Conservation (phyloP, 2,113 vertebrate species). For the Leucosticte australis region DNA sequence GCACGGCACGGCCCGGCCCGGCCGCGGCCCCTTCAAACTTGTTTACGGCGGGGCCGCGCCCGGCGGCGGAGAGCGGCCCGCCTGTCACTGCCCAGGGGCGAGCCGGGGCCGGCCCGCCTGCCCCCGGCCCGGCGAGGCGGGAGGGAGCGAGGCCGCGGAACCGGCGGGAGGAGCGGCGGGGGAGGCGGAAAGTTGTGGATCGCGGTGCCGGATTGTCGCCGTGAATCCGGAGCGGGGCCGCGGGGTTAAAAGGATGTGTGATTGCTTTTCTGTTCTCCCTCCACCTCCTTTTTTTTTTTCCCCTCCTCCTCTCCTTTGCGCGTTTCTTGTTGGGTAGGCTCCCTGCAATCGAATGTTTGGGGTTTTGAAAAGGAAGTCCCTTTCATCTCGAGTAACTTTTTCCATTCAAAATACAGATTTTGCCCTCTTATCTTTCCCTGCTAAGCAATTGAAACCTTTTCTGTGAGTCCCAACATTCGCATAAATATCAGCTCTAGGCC, state of each 20-base stretch:
- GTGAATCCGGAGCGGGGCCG: not conserved
- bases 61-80: not conserved
- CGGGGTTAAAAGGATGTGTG: constrained; percentile 13
- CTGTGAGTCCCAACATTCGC: not conserved
- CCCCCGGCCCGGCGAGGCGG: no score
- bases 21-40: not conserved
- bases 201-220: not conserved
- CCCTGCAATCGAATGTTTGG: not conserved
- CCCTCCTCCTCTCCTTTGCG: not conserved
- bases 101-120: not conserved
- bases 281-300: not conserved
- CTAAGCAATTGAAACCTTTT: not conserved
- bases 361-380: not conserved
- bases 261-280: not conserved
- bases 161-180: not conserved
- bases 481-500: not conserved
- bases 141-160: not conserved
- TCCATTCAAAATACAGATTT: not conserved
- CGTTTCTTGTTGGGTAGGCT: constrained; percentile 12
- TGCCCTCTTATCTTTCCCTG: not conserved
- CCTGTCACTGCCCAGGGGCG: not conserved
- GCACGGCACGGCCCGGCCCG: not conserved
- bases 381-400: constrained; percentile 15
- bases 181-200: not conserved
- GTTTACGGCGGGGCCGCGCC: not conserved